Base-by-base conservation (phyloP, 2,888 invertebrate genomes). In the Agrochola lota region DNA sequence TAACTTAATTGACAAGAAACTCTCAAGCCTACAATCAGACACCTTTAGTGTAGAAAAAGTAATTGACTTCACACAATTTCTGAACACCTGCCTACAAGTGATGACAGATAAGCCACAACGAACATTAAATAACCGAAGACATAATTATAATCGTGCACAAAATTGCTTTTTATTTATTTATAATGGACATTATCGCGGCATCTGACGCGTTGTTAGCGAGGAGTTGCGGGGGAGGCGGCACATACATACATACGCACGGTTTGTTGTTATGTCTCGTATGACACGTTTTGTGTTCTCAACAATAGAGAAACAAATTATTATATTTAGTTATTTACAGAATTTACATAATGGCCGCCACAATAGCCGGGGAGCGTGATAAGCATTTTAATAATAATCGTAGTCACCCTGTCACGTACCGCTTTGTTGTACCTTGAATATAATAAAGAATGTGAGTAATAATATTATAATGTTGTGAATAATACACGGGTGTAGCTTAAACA, bases 261-360 rank as follows among this genome's bases (percentile, higher is more conserved):
- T 9, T n/a, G 79, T 57, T 81, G 84, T 88, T 80, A 80, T 82
- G 80, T 87, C 85, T 85, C 85, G 62, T 72, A 76, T 88, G 89
- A 83, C 91, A 88, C 79, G 88, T 87, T 87, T 88, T 87, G 87
- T 89, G 74, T 80, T 49, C 74, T 77, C 83, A 84, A 91, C 91
- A 90, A 90, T 88, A 71, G 78, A 78, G 83, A 87, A 89, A 85
- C 82, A 88, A 87, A 93, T 92, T 91, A 93, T 91, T 91, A 89
- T 91, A 91, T 92, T 92, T 91, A 85, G 83, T 90, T 88, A 92
- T 93, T 93, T 92, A 93, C 91, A 91, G 92, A 92, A 91, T 90
- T 93, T 92, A 93, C 91, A 91, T 92, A 92, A 91, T 90, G 88
- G 85, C 60, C 52, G 67, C 69, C 90, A 78, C 62, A 88, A 87